Conservation (phyloP, 2,113 vertebrate species). For the Bos javanicus region DNA sequence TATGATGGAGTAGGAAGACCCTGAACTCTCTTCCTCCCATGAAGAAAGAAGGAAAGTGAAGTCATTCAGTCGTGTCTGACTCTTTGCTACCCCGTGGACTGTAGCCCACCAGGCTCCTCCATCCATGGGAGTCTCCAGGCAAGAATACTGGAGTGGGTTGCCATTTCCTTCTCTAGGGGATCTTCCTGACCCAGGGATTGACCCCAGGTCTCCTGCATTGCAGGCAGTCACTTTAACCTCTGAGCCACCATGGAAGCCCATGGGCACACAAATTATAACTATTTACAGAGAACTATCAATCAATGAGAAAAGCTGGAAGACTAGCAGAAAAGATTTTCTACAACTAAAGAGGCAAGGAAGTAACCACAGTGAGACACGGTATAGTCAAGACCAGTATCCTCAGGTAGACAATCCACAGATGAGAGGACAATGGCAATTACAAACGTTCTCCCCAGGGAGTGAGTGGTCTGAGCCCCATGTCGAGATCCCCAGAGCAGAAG, state of each 20-base stretch:
- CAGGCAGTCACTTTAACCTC: not conserved
- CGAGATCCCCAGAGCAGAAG: not conserved
- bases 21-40: not conserved
- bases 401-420: not conserved
- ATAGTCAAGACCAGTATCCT: not conserved
- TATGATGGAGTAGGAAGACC: not conserved
- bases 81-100: not conserved
- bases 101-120: not conserved
- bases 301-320: not conserved
- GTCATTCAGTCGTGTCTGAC: fast-evolving
- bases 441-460: not conserved
- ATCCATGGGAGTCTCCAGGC: not conserved
- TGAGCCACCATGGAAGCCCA: not conserved
- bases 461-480: not conserved
- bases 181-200: not conserved
- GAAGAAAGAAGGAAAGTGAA: not conserved
- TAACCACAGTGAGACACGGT: not conserved
- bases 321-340: not conserved
- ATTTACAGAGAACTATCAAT: not conserved
- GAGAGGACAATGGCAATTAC: not conserved
- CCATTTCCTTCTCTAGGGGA: not conserved
- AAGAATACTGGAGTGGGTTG: not conserved
- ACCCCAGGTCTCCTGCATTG: not conserved
- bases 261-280: not conserved
- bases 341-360: not conserved